Base-by-base conservation (phyloP, 2,888 invertebrate species). In the Hesperia comma region DNA sequence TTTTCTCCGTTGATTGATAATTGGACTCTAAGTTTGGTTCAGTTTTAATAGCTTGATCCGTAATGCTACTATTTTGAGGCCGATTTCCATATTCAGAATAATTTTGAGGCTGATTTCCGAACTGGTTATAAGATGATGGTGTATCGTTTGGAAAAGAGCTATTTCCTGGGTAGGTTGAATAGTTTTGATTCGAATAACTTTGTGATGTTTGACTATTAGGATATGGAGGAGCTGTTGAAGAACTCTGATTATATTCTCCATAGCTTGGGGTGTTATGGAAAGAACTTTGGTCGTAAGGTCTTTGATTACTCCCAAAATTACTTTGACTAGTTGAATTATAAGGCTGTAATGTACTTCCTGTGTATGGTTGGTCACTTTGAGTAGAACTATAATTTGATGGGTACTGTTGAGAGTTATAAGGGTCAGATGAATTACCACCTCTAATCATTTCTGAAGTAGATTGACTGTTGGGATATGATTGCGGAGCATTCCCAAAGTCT, bases 321-420 rank as follows among this genome's bases (percentile, higher is more conserved):
- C 88, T 87, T 74, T 85, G 87, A 68, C 83, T 87, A 63, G 80
- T 82, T 15, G 83, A 75, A 14, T 61, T 63, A 33, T 63, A 68
- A 12, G 69, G 63, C 32, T 66, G 63, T 21, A 86, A 72, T 6
- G 87, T 78, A 69, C 83, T 90, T 17, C 76, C 79, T 19, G 86
- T 76, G 71, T 86, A 91, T 0, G 86, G 72, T 60, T 81, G 84
- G 62, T 84, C 85, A 21, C 71, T 81, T 2, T 85, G 66, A 49
- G 86, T 75, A 0, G 84, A 74, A 57, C 78, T 90, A 62, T 83
- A 91, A 64, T 83, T 87, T 10, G 87, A 79, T 53, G 88, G 87
- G 74, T 83, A 89, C 56, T 85, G 84, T 72, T 85, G 86, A 63
- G 80, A 62, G 69, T 82, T 83, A 70, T 83, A 85, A 63, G 83